Evolutionary conservation across 2,113 vertebrate species (phyloP).

Genomic region (Ardeotis arabs): DNA sequence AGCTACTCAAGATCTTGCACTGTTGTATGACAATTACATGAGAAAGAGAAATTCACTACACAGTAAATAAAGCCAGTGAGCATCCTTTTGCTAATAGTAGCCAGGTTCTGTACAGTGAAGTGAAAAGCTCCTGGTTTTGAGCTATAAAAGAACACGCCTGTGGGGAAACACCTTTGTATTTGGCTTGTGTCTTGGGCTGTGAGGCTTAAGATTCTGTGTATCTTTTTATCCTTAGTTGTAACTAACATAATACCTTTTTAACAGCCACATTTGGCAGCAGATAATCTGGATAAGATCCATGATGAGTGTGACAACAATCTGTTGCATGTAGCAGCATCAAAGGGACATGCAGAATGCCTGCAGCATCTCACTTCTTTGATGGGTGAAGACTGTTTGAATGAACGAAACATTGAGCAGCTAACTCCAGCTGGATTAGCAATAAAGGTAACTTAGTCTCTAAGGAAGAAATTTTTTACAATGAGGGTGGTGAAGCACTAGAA

Average conservation of each 20-base stretch:
- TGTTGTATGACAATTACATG: neutral
- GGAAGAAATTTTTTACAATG: too few species aligned
- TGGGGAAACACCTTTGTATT: neutral
- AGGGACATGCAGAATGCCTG: constrained; percentile 93
- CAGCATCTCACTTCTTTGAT: constrained; percentile 97
- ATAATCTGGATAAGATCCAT: constrained; percentile 94
- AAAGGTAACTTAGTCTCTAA: constrained; percentile 79
- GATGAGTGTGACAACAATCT: constrained; percentile 94
- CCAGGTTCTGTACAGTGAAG: neutral
- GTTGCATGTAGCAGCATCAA: constrained; percentile 88
- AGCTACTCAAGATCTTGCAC: neutral
- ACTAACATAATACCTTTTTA: neutral
- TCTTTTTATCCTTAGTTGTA: neutral
- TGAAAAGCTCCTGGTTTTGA: neutral
- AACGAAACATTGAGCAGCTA: constrained; percentile 89
- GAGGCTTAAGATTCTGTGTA: neutral
- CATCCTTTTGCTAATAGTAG: neutral
- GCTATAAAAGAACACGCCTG: neutral
- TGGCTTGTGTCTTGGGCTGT: neutral
- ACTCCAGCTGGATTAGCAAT: constrained; percentile 95
- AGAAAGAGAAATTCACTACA: neutral
- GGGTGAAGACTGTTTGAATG: constrained; percentile 95
- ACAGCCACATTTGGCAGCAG: constrained; percentile 93
- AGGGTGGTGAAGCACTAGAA: too few species aligned
- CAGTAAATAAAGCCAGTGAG: neutral